Conservation (phyloP, 1,140 invertebrate genomes). For the Bactericera cockerelli region DNA sequence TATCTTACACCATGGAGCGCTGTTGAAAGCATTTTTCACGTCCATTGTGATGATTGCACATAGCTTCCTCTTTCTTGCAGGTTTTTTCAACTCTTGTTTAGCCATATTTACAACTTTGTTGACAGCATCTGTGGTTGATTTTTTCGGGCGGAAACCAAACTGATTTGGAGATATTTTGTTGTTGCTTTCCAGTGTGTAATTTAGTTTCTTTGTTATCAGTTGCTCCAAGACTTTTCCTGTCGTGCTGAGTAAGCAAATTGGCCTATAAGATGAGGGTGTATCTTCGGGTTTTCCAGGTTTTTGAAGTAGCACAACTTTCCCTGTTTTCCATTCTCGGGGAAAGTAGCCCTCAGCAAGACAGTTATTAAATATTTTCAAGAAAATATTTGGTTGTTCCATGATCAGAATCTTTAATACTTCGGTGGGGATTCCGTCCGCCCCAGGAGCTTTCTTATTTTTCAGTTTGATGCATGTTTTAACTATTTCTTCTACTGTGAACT, state of each 20-base stretch:
- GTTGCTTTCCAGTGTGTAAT: not conserved
- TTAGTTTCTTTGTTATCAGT: not conserved
- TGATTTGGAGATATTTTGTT: not conserved
- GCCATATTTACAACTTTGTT: not conserved
- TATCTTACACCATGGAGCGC: not conserved
- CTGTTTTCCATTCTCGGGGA: slow-evolving; percentile 1
- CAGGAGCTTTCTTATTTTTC: slow-evolving; percentile 2
- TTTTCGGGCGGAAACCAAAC: not conserved
- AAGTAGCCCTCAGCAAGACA: not conserved
- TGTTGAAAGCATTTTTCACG: slow-evolving; percentile 5
- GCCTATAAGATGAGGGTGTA: not conserved
- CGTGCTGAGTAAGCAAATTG: slow-evolving; percentile 8
- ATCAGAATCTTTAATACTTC: not conserved
- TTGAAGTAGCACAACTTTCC: slow-evolving; percentile 3
- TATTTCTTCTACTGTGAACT: not conserved
- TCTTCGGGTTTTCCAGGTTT: slow-evolving; percentile 5
- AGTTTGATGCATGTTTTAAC: not conserved
- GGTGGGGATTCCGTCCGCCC: not conserved
- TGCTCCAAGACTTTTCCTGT: slow-evolving; percentile 1
- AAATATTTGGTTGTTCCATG: not conserved
- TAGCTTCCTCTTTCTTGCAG: not conserved
- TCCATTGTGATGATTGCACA: not conserved
- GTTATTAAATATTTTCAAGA: not conserved
- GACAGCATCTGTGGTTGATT: not conserved
- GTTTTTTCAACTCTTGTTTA: not conserved